A percentile compares a stretch with the other conserved stretches of the same genome.
These are phyloP conservation scores for Phthorimaea operculella DNA, from an alignment of 1,140 invertebrate species.

Conservation along the genomic window DNA sequence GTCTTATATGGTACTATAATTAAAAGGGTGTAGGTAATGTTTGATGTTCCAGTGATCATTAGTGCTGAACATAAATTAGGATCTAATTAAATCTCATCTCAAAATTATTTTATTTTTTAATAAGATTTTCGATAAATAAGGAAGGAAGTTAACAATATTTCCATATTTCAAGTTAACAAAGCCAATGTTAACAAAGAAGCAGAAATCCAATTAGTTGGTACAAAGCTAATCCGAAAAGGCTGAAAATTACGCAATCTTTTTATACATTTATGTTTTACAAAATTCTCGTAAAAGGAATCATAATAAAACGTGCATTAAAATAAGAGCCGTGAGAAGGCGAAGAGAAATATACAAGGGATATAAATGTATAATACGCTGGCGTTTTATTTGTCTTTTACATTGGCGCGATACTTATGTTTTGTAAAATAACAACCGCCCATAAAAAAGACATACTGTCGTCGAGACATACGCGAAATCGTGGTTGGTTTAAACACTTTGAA, in stretches of 20 bases:
- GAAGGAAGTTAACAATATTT: background rate
- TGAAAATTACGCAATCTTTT: background rate
- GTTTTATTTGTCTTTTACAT: constrained; percentile 30
- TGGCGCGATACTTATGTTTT: constrained; percentile 26
- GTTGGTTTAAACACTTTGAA: background rate
- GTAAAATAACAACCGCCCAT: constrained; percentile 41
- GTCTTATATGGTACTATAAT: no score
- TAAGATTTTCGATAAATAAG: no score
- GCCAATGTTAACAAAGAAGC: background rate
- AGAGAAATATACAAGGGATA: constrained; percentile 12
- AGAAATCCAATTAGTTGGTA: background rate
- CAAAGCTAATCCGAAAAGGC: background rate
- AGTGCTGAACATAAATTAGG: no score
- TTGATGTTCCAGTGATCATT: no score
- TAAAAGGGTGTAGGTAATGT: no score
- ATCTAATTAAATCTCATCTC: no score
- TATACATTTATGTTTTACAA: constrained; percentile 3
- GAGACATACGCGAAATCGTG: constrained; percentile 28
- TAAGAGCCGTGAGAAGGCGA: constrained; percentile 3
- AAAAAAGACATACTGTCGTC: constrained; percentile 36
- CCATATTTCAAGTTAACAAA: background rate
- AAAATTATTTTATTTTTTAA: no score
- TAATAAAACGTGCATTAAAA: constrained; percentile 8
- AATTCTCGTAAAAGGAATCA: constrained; percentile 2
- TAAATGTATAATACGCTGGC: constrained; percentile 9